Conservation (phyloP, 2,797 vertebrate species). For the Sebastes paucispinis region DNA sequence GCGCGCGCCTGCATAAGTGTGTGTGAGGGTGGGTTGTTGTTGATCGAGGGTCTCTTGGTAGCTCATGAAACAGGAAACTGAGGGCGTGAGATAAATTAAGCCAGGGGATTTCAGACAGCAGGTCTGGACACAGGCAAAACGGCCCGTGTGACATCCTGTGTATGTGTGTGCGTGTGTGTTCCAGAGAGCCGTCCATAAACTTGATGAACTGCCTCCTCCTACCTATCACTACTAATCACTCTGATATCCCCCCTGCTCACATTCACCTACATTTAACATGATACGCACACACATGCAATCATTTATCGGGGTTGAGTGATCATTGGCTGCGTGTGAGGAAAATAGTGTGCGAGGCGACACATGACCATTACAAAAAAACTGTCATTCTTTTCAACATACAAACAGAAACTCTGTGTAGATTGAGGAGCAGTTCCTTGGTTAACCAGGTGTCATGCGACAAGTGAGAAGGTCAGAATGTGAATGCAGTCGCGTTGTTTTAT, state of each 20-base stretch:
- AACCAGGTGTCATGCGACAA: slow-evolving; percentile 55
- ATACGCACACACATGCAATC: not conserved
- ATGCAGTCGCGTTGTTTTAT: slow-evolving; percentile 69
- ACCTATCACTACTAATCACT: slow-evolving; percentile 53
- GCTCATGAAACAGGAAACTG: slow-evolving; percentile 83
- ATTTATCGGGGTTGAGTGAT: slow-evolving; percentile 9
- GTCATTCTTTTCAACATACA: not conserved
- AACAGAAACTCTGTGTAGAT: not conserved
- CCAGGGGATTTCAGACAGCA: slow-evolving; percentile 78
- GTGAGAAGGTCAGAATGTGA: slow-evolving; percentile 69
- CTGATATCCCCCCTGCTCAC: slow-evolving; percentile 7
- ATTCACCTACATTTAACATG: slow-evolving; percentile 12
- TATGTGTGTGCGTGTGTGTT: slow-evolving; percentile 27
- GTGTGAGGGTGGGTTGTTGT: slow-evolving; percentile 60
- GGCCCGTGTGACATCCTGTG: slow-evolving; percentile 65
- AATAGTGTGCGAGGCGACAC: not conserved
- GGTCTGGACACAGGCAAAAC: slow-evolving; percentile 73
- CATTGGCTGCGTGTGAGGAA: not conserved
- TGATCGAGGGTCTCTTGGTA: slow-evolving; percentile 68
- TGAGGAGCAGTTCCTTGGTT: slow-evolving; percentile 17
- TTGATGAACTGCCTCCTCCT: slow-evolving; percentile 59
- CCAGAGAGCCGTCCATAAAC: slow-evolving; percentile 53
- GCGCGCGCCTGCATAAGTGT: not conserved
- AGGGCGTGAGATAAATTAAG: slow-evolving; percentile 82
- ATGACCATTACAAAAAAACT: not conserved